Conservation (phyloP, 2,888 invertebrate species). For the Ennomos fuscantarius region DNA sequence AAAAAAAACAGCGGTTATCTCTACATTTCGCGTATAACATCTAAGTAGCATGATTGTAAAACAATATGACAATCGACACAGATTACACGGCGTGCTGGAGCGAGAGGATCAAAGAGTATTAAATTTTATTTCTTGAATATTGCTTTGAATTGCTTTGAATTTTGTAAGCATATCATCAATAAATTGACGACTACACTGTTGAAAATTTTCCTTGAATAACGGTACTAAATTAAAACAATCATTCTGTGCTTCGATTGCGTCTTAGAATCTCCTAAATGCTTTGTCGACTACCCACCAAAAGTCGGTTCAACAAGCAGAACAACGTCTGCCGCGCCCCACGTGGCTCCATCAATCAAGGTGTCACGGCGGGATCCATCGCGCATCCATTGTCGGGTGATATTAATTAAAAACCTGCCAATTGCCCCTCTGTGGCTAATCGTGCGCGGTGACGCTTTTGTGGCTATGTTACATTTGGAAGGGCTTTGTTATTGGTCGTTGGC, state of each 20-base stretch:
- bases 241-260: not conserved
- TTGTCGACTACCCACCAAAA: not conserved
- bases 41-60: too few species aligned
- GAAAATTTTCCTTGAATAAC: too few species aligned
- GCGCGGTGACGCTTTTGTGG: conserved; percentile 31
- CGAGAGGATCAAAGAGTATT: too few species aligned
- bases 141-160: too few species aligned
- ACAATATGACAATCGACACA: too few species aligned
- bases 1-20: too few species aligned
- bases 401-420: conserved; percentile 44
- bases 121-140: too few species aligned
- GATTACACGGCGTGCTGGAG: too few species aligned
- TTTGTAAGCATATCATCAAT: too few species aligned
- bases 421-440: conserved; percentile 37
- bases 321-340: conserved; percentile 7
- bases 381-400: conserved; percentile 41
- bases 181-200: too few species aligned
- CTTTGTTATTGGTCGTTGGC: not conserved
- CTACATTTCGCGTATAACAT: too few species aligned
- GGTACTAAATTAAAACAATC: too few species aligned
- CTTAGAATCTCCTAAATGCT: not conserved
- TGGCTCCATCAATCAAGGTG: conserved; percentile 19
- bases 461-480: not conserved
- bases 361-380: conserved; percentile 17
- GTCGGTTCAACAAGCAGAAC: conserved; percentile 6